Percentiles rank a stretch among this genome's conserved stretches.
phyloP scores from a whole-genome alignment of 2,797 vertebrate species.

The Hylomyscus alleni region DNA sequence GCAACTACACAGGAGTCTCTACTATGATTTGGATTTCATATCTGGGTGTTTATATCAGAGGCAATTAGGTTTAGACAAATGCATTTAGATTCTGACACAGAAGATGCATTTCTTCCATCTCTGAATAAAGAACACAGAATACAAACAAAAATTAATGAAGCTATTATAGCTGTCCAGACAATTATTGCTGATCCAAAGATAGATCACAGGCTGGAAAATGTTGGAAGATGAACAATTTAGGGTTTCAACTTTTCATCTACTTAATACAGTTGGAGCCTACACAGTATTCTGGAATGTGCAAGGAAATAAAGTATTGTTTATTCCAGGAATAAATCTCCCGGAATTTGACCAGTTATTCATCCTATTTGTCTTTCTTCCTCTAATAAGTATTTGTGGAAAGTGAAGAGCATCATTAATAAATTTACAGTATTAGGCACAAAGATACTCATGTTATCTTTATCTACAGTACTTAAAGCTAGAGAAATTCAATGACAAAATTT shows the following conservation, averaged over 20 bases:
- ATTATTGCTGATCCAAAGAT: slow-evolving; percentile 97
- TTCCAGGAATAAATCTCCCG: slow-evolving; percentile 74
- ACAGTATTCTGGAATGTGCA: slow-evolving; percentile 62
- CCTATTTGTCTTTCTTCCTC: slow-evolving; percentile 69
- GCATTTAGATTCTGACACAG: slow-evolving; percentile 65
- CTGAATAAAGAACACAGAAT: slow-evolving; percentile 94
- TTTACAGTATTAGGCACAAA: neutral
- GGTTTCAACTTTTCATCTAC: neutral
- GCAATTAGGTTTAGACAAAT: slow-evolving; percentile 58
- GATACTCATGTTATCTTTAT: slow-evolving; percentile 1
- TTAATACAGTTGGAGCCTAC: slow-evolving; percentile 50
- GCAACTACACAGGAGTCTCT: slow-evolving; percentile 27
- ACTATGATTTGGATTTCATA: slow-evolving; percentile 47
- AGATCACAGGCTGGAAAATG: slow-evolving; percentile 95
- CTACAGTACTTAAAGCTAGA: neutral
- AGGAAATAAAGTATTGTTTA: slow-evolving; percentile 70
- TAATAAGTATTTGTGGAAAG: slow-evolving; percentile 73
- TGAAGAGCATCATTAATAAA: slow-evolving; percentile 19
- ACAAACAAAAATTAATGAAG: slow-evolving; percentile 97
- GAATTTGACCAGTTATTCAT: slow-evolving; percentile 72
- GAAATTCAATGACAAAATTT: neutral
- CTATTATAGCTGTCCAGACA: slow-evolving; percentile 95
- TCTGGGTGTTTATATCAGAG: slow-evolving; percentile 64
- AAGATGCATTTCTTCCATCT: slow-evolving; percentile 90
- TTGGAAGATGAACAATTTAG: slow-evolving; percentile 91